These are phyloP conservation scores for Sebastes trivittatus DNA, from an alignment of 2,797 vertebrate species.

Conservation along the genomic window DNA sequence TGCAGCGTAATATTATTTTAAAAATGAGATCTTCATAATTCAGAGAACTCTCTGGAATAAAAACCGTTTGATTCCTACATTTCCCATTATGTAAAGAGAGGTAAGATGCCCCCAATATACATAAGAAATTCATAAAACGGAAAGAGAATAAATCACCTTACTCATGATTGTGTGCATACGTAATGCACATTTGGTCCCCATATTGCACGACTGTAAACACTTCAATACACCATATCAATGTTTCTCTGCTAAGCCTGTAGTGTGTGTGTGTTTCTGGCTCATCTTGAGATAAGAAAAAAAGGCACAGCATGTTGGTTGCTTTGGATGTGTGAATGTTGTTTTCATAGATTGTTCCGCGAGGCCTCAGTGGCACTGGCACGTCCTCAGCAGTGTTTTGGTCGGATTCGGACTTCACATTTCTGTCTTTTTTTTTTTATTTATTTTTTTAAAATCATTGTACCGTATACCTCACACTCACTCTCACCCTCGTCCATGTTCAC, in stretches of 20 bases:
- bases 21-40: background rate
- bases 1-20: conserved; percentile 23
- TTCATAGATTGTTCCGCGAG: conserved; percentile 48
- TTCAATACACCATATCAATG: conserved; percentile 66
- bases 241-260: conserved; percentile 25
- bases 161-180: conserved; percentile 65
- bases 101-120: background rate
- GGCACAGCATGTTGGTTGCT: conserved; percentile 54
- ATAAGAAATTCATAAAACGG: conserved; percentile 18
- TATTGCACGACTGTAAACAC: conserved; percentile 84
- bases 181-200: conserved; percentile 63
- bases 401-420: conserved; percentile 74
- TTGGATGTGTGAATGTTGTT: conserved; percentile 43
- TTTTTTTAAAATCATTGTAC: conserved; percentile 31
- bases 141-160: conserved; percentile 28
- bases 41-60: conserved; percentile 4
- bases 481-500: background rate
- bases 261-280: conserved; percentile 56
- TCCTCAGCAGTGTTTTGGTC: conserved; percentile 60
- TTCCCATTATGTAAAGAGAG: conserved; percentile 20
- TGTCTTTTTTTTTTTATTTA: background rate
- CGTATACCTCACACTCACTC: background rate
- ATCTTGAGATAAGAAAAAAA: conserved; percentile 38
- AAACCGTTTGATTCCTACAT: conserved; percentile 9
- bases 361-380: conserved; percentile 40